These are phyloP conservation scores for Cladorhizidae sp. DNA, from an alignment of 37 sponge, comb jelly and placozoan genomes.

Conservation along the genomic window DNA sequence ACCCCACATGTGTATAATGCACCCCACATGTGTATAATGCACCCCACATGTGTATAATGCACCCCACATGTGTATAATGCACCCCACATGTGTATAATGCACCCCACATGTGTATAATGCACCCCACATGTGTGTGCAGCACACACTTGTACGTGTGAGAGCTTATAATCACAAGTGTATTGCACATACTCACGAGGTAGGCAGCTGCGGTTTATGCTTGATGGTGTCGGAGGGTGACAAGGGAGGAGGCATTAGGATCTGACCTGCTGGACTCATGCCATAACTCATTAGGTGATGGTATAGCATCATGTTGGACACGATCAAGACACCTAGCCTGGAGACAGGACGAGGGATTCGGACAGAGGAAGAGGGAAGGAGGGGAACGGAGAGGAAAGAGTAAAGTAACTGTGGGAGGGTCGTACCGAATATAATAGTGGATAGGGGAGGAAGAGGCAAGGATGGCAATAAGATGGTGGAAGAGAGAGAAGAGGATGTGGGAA, in stretches of 20 bases:
- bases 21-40: too few species aligned
- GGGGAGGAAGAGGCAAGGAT: background rate
- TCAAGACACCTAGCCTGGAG: conserved; percentile 21
- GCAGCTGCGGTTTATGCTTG: background rate
- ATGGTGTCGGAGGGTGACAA: background rate
- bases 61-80: too few species aligned
- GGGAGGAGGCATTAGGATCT: background rate
- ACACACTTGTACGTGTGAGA: background rate
- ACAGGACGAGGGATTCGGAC: background rate
- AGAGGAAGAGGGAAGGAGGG: background rate
- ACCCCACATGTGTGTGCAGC: background rate
- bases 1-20: too few species aligned
- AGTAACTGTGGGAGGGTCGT: too few species aligned
- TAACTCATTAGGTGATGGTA: conserved; percentile 55
- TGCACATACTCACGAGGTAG: background rate
- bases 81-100: too few species aligned
- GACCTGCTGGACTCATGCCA: background rate
- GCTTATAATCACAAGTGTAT: background rate
- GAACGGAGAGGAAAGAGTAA: too few species aligned
- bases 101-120: too few species aligned
- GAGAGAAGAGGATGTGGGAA: background rate
- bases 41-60: too few species aligned
- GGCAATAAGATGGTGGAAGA: background rate
- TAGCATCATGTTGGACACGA: conserved; percentile 60
- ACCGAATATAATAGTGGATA: too few species aligned